Percentiles rank a stretch among this genome's conserved stretches.
Conservation (phyloP, 2,888 invertebrate genomes). For the Ectemnius lituratus region DNA sequence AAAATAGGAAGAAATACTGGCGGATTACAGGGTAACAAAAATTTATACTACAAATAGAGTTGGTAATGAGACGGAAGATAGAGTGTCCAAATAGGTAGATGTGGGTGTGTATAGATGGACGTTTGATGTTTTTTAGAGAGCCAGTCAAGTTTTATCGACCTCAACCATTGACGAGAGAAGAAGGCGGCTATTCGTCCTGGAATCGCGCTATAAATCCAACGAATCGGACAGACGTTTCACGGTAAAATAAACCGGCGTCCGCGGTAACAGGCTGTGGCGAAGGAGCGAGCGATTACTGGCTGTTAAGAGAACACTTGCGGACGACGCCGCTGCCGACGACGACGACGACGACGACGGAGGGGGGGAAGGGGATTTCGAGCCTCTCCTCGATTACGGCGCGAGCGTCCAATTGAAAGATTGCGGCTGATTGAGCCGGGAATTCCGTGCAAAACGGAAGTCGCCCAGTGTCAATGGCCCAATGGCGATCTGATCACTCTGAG, state of each 20-base stretch:
- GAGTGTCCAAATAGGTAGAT: too few species aligned
- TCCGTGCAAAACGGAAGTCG: constrained; percentile 49
- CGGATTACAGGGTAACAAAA: constrained; percentile 7
- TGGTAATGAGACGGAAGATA: too few species aligned
- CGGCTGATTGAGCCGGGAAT: constrained; percentile 47
- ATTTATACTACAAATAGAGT: too few species aligned
- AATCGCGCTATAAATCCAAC: constrained; percentile 7
- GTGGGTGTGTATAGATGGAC: too few species aligned
- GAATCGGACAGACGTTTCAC: not conserved
- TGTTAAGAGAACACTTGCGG: constrained; percentile 40
- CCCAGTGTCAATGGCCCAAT: constrained; percentile 52
- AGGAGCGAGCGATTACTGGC: constrained; percentile 45
- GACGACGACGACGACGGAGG: constrained; percentile 25
- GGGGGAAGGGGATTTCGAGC: not conserved
- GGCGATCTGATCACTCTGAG: constrained; percentile 26
- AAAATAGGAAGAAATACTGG: too few species aligned
- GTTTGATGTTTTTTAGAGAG: too few species aligned
- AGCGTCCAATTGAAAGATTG: constrained; percentile 57
- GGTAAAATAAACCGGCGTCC: constrained; percentile 15
- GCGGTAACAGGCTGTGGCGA: constrained; percentile 23
- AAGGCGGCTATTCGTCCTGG: not conserved
- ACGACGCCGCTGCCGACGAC: constrained; percentile 1
- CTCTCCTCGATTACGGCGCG: constrained; percentile 36
- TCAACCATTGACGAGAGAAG: not conserved
- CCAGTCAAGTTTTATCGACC: too few species aligned